Percentiles rank a stretch among this genome's conserved stretches.
phyloP scores from a whole-genome alignment of 2,797 vertebrate species.

The Oreortyx pictus region DNA sequence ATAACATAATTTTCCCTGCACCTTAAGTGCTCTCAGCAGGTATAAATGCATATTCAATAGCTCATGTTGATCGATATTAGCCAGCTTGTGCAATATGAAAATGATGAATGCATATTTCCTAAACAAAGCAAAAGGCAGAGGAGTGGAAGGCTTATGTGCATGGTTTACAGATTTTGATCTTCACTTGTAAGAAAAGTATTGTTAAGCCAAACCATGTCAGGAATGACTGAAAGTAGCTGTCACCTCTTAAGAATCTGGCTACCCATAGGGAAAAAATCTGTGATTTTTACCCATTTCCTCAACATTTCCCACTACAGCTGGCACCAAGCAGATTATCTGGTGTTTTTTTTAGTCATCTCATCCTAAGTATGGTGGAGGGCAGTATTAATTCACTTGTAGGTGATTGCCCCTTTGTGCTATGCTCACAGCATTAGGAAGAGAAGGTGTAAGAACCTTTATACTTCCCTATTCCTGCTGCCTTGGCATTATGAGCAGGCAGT shows the following conservation, averaged over 20 bases:
- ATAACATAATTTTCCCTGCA: neutral
- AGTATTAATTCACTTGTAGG: neutral
- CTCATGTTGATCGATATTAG: neutral
- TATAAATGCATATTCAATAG: slow-evolving; percentile 45
- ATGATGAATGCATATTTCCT: neutral
- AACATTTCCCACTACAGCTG: neutral
- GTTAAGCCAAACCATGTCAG: neutral
- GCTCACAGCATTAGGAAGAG: neutral
- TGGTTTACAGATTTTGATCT: neutral
- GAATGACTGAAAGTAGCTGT: slow-evolving; percentile 7
- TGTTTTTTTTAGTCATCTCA: neutral
- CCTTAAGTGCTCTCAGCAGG: slow-evolving; percentile 18
- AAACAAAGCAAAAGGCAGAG: neutral
- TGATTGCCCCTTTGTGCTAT: neutral
- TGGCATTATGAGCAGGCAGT: neutral
- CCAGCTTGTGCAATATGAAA: neutral
- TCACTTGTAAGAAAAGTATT: slow-evolving; percentile 1
- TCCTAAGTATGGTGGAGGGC: fast-evolving
- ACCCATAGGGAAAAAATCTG: neutral
- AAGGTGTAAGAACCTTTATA: neutral
- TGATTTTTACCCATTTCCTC: slow-evolving; percentile 31
- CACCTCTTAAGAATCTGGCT: slow-evolving; percentile 21
- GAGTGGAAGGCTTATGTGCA: neutral
- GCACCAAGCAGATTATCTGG: neutral
- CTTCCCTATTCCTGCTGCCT: neutral